phyloP scores from a whole-genome alignment of 2,113 vertebrate species.

The Nansenia antarctica region DNA sequence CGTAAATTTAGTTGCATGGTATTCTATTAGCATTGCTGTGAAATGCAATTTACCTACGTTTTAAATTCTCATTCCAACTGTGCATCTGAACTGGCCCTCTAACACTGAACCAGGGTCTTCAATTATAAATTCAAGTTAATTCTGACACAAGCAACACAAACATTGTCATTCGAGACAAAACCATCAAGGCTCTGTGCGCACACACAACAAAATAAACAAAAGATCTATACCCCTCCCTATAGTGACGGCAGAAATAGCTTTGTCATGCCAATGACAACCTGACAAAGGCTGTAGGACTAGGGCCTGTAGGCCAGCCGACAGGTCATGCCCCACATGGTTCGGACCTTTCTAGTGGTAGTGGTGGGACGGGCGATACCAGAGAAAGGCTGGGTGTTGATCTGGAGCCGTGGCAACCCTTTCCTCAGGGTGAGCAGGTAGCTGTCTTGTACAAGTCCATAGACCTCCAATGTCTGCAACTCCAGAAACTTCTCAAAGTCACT shows the following conservation, averaged over 20 bases:
- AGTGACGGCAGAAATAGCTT: background rate
- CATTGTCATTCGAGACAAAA: background rate
- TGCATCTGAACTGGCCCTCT: background rate
- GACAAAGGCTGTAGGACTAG: slow-evolving; percentile 21
- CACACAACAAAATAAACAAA: no score
- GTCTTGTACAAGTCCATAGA: slow-evolving; percentile 86
- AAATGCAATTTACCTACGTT: background rate
- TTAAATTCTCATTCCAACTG: background rate
- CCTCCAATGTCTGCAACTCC: slow-evolving; percentile 81
- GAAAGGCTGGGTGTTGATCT: slow-evolving; percentile 84
- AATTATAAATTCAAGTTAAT: background rate
- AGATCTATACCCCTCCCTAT: background rate
- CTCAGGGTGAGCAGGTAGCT: slow-evolving; percentile 77
- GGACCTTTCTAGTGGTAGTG: slow-evolving; percentile 56
- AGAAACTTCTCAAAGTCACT: slow-evolving; percentile 83
- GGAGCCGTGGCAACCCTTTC: slow-evolving; percentile 77
- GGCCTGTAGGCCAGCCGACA: slow-evolving; percentile 74
- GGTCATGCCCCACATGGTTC: slow-evolving; percentile 83
- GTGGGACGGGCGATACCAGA: slow-evolving; percentile 86
- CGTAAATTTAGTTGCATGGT: background rate
- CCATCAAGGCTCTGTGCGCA: background rate
- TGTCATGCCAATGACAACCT: background rate
- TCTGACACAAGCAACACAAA: background rate
- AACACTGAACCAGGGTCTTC: background rate
- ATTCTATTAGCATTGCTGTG: background rate